phyloP scores from a whole-genome alignment of 2,113 vertebrate species.

The Syngnathus floridae region DNA sequence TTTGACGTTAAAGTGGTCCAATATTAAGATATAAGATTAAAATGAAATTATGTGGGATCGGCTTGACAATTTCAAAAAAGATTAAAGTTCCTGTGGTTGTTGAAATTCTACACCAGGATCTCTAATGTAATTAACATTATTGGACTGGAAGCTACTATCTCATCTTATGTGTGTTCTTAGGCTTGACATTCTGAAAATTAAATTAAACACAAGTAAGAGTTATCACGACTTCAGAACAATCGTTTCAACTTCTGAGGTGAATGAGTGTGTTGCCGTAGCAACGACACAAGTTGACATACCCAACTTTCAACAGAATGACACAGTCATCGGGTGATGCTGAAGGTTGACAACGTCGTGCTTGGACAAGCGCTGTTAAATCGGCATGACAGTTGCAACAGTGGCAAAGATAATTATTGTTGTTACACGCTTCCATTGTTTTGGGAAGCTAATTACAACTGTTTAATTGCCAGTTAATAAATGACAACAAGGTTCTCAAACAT shows the following conservation, averaged over 20 bases:
- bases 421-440: background rate
- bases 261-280: background rate
- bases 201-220: background rate
- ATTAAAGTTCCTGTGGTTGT: background rate
- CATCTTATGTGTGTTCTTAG: background rate
- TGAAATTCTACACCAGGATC: background rate
- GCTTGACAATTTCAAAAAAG: background rate
- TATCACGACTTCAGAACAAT: background rate
- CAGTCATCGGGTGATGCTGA: background rate
- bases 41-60: background rate
- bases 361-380: background rate
- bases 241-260: background rate
- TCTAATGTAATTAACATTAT: background rate
- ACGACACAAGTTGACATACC: no score
- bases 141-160: no score
- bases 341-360: background rate
- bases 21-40: background rate
- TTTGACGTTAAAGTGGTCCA: background rate
- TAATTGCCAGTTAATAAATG: slow-evolving; percentile 4
- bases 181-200: background rate
- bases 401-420: background rate
- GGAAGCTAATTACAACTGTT: background rate
- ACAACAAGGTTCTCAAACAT: background rate
- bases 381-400: background rate
- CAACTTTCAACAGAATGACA: background rate